Evolutionary conservation across 2,113 vertebrate species (phyloP), one percentile per base, ranked within the genome.

Genomic region (Psettodes erumei): DNA sequence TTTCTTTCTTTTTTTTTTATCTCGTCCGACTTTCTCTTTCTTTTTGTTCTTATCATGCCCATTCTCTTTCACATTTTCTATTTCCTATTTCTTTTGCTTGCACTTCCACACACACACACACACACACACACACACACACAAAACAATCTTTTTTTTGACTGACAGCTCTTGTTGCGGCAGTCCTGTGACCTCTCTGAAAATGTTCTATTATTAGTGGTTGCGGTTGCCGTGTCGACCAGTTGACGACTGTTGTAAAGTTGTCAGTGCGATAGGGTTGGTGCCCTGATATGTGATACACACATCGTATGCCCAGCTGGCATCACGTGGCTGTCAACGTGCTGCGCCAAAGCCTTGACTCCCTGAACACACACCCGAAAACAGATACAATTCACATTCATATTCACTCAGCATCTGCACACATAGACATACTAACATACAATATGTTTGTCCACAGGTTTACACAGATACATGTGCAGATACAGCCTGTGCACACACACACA

Each of bases 231-330:
- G 79, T 81, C 33, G 53, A 68, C 65, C 74, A 61, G 58, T 82
- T 83, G 89, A 86, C 53, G 61, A 78, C 82, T 55, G 86, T 74
- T 77, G 71, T 88, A 86, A 90, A 89, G 84, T 81, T 86, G 87
- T 86, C 87, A 75, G 45, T 55, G 81, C 53, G 84, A 87, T 54
- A 21, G 75, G 61, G 71, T 83, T 28, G 58, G 33, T 68, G 75
- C 65, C 61, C 75, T 60, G 87, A 84, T 45, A 90, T 37, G 72
- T 63, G 89, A 91, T 56, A 86, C 56, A n/a, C 18, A n/a, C 62
- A 21, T 74, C 32, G 59, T 81, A 75, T 48, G 18, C 42, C 60
- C 87, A 75, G 81, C 81, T 84, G 84, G 86, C 71, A 62, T 80
- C 76, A 69, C 68, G 37, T 75, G 62, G 56, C 71, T 75, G 71